A percentile compares a stretch with the other conserved stretches of the same genome.
Evolutionary conservation across 2,797 vertebrate species (phyloP).

Genomic region (Distichodus sexfasciatus): DNA sequence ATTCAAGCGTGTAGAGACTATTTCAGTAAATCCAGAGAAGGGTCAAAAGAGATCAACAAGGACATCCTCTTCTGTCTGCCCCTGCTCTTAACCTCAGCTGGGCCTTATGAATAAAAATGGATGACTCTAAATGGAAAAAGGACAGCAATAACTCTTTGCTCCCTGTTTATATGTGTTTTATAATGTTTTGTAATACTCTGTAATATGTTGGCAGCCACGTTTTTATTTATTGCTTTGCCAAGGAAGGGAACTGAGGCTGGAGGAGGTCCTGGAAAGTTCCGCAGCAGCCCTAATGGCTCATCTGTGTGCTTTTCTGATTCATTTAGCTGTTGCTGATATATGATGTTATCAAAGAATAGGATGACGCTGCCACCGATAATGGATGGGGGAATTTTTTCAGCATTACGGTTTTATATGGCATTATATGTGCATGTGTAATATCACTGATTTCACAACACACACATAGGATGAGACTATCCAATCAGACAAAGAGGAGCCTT

Average conservation of each 20-base stretch:
- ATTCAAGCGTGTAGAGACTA: neutral
- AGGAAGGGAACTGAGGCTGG: conserved; percentile 9
- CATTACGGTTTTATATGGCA: neutral
- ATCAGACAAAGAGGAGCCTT: conserved; percentile 43
- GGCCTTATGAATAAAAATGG: conserved; percentile 27
- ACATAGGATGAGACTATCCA: no score
- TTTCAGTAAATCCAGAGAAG: neutral
- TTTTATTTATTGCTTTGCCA: conserved; percentile 36
- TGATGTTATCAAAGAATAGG: neutral
- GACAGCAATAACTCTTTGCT: conserved; percentile 33
- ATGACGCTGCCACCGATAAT: conserved; percentile 7
- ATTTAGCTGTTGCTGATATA: conserved; percentile 1
- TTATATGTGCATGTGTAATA: neutral
- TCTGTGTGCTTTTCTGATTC: conserved; percentile 1
- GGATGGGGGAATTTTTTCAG: conserved; percentile 5
- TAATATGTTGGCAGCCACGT: conserved; percentile 21
- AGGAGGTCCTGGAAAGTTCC: conserved; percentile 40
- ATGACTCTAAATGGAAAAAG: conserved; percentile 33
- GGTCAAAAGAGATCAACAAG: neutral
- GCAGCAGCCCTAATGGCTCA: conserved; percentile 16
- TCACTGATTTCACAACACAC: neutral
- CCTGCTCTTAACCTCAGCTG: conserved; percentile 3
- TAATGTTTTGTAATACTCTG: conserved; percentile 39
- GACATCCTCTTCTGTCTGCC: neutral
- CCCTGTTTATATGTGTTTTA: conserved; percentile 37